These are phyloP conservation scores for Habroteleia sp. DNA, from an alignment of 2,888 invertebrate genomes.

Conservation along the genomic window DNA sequence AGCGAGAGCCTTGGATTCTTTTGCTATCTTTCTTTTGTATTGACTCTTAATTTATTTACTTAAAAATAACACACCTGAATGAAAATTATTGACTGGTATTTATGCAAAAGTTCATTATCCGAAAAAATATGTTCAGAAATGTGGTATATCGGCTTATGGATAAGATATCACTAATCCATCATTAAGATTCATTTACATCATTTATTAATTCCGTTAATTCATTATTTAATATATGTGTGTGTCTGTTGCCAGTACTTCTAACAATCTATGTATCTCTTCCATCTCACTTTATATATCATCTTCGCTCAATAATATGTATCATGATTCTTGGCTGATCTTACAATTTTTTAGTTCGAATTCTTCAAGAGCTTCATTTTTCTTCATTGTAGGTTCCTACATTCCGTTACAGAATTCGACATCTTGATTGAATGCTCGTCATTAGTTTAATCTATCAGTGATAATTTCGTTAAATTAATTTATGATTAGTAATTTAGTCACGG, in stretches of 20 bases:
- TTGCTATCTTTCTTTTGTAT: constrained; percentile 25
- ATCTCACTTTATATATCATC: constrained; percentile 20
- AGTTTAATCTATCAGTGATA: constrained; percentile 58
- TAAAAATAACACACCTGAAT: too few relatives aligned
- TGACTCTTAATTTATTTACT: constrained; percentile 27
- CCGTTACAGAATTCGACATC: constrained; percentile 54
- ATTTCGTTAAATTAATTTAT: constrained; percentile 59
- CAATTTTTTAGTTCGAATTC: constrained; percentile 50
- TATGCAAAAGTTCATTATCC: too few relatives aligned
- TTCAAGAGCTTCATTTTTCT: constrained; percentile 48
- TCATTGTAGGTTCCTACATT: constrained; percentile 37
- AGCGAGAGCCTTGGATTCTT: constrained; percentile 45
- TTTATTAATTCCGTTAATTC: constrained; percentile 2
- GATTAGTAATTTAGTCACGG: constrained; percentile 57
- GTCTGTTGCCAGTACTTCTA: constrained; percentile 3
- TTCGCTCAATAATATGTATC: constrained; percentile 28
- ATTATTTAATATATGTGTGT: too few relatives aligned
- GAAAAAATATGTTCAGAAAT: too few relatives aligned
- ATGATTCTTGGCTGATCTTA: constrained; percentile 39
- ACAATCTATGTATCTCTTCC: neutral
- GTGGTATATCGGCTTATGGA: too few relatives aligned
- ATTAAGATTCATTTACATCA: neutral
- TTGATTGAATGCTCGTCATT: constrained; percentile 56
- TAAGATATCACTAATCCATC: neutral
- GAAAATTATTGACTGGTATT: too few relatives aligned